Percentiles rank a stretch among this genome's conserved stretches.
Evolutionary conservation across 2,797 vertebrate species (phyloP).

Genomic region (Lagocephalus sceleratus): DNA sequence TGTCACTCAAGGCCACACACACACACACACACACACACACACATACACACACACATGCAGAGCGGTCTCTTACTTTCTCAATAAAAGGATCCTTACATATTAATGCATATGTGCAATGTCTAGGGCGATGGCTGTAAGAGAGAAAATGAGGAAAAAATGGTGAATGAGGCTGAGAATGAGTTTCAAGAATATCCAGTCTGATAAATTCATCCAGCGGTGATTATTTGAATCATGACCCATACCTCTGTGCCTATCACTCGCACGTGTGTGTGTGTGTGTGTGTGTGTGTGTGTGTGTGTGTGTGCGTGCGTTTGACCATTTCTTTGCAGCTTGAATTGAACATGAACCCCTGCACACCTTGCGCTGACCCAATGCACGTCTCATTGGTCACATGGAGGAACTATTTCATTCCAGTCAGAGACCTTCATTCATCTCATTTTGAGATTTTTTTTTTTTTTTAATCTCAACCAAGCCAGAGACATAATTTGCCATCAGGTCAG

Average conservation of each 20-base stretch:
- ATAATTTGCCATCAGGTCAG: no score
- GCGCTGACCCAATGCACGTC: neutral
- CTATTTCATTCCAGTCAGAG: neutral
- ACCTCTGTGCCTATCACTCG: conserved; percentile 6
- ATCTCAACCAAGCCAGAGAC: no score
- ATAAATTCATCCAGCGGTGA: neutral
- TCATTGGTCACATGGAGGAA: neutral
- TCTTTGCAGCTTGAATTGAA: conserved; percentile 4
- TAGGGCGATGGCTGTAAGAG: conserved; percentile 43
- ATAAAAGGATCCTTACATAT: neutral
- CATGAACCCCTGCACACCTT: no score
- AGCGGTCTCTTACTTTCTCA: no score
- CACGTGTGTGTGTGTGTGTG: neutral
- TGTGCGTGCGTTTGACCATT: conserved; percentile 4
- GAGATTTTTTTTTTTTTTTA: no score
- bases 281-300: conserved; percentile 1
- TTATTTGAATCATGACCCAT: conserved; percentile 14
- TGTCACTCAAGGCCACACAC: conserved; percentile 64
- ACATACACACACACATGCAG: conserved; percentile 22
- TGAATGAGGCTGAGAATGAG: conserved; percentile 22
- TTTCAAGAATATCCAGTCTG: conserved; percentile 15
- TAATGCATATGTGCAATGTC: conserved; percentile 24
- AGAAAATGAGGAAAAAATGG: conserved; percentile 8
- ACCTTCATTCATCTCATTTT: conserved; percentile 7
- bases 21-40: conserved; percentile 22